Evolutionary conservation across 2,888 invertebrate species (phyloP), one percentile per base, ranked within the genome.

Genomic region (Rhogogaster chlorosoma): DNA sequence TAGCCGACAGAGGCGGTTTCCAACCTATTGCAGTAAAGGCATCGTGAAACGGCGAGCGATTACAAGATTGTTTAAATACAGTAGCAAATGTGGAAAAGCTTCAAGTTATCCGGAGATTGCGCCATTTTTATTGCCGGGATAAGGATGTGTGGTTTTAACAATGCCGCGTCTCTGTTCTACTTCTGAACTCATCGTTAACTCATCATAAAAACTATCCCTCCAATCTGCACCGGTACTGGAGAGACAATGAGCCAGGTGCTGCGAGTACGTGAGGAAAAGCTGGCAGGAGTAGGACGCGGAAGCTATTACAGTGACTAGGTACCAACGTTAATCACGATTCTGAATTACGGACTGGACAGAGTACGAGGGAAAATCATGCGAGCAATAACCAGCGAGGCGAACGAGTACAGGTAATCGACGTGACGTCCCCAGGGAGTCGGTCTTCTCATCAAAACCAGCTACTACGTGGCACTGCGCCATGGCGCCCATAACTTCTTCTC

Each of bases 321-420:
- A 38, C 12, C 36, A 38, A 61, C 57, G 80, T 80, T 49, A 80
- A 80, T 80, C 80, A 80, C 36, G 61, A 80, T 80, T 80, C 61
- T 80, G 38, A 80, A 80, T 61, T 61, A 80, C 80, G 12, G 49
- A 49, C 61, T 61, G 61, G 36, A 22, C 57, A 61, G 15, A 38
- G 61, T 36, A 57, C 71, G 38, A 73, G 61, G 57, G 18, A 53
- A 77, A 77, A 77, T 77, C 53, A 53, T 77, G 32, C 29, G 32
- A 53, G 77, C 26, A 53, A n/a, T n/a, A n/a, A 77, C 45, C 26
- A n/a, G n/a, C n/a, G 36, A 70, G 36, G 36, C 36, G 67, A 10
- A 73, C 73, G 29, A 42, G 42, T 73, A 73, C 29, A 73, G 26
- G 53, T 53, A 53, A 77, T 77, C 77, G 77, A 77, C 77, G 26